These are phyloP conservation scores for Agrypnia vestita DNA, from an alignment of 1,140 invertebrate species.

Conservation along the genomic window DNA sequence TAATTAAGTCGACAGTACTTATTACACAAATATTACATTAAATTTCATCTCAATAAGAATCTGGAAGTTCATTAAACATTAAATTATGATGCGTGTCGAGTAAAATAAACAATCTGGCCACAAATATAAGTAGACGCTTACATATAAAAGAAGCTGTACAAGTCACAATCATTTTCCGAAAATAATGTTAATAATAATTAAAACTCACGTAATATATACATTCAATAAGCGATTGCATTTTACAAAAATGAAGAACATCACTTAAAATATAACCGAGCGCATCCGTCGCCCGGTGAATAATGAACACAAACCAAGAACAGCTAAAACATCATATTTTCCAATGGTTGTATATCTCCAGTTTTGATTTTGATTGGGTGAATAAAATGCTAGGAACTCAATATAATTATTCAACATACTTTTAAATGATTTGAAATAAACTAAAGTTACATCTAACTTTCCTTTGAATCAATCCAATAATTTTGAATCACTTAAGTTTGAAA, in stretches of 20 bases:
- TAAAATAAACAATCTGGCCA: conserved; percentile 48
- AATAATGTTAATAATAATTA: conserved; percentile 55
- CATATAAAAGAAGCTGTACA: conserved; percentile 59
- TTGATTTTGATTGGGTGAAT: neutral
- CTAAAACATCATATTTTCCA: neutral
- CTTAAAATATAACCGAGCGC: conserved; percentile 26
- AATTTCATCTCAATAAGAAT: conserved; percentile 42
- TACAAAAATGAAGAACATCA: conserved; percentile 24
- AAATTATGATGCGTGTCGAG: conserved; percentile 27
- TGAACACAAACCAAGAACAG: conserved; percentile 26
- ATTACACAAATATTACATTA: conserved; percentile 52
- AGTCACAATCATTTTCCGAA: conserved; percentile 52
- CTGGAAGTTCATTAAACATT: conserved; percentile 44
- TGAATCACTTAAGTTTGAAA: neutral
- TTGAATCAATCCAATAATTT: neutral
- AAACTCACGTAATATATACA: conserved; percentile 43
- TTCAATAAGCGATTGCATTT: conserved; percentile 35
- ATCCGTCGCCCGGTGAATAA: conserved; percentile 3
- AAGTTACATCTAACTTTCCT: neutral
- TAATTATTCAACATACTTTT: neutral
- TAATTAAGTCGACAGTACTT: conserved; percentile 51
- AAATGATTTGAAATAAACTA: too few species aligned
- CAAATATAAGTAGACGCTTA: conserved; percentile 52
- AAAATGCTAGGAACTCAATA: conserved; percentile 24
- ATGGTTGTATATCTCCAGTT: neutral